Percentiles rank a stretch among this genome's conserved stretches.
These are phyloP conservation scores for Sitodiplosis mosellana DNA, from an alignment of 1,140 invertebrate species.

Conservation along the genomic window DNA sequence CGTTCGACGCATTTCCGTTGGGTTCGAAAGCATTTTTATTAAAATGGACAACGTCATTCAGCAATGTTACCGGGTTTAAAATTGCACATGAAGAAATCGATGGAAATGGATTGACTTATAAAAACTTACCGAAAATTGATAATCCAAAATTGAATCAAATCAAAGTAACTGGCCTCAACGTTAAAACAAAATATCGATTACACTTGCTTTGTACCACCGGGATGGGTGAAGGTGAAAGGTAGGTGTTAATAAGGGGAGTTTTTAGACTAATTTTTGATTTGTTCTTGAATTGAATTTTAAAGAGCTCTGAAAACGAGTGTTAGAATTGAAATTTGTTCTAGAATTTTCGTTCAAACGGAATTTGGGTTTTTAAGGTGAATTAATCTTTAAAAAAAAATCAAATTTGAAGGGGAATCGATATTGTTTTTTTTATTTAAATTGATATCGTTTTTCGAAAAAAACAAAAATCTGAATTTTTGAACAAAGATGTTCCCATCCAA, in stretches of 20 bases:
- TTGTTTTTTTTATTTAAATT: no score
- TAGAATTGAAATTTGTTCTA: no score
- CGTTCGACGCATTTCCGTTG: constrained; percentile 61
- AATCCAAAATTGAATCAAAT: constrained; percentile 55
- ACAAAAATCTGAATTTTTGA: no score
- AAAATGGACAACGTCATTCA: constrained; percentile 82
- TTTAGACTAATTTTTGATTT: no score
- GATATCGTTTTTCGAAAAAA: no score
- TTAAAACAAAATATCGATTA: constrained; percentile 77
- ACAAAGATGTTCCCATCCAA: no score
- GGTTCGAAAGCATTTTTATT: constrained; percentile 77
- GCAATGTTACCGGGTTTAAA: constrained; percentile 78
- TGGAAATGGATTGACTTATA: constrained; percentile 42
- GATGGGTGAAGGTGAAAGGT: constrained; percentile 63
- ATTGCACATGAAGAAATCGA: constrained; percentile 76
- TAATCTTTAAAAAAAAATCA: no score
- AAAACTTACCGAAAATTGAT: constrained; percentile 51
- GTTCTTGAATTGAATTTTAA: no score
- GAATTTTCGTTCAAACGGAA: no score
- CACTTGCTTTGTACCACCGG: constrained; percentile 64
- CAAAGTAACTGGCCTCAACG: constrained; percentile 66
- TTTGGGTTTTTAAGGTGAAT: no score
- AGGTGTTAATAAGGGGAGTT: constrained; percentile 21
- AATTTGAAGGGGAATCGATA: no score
- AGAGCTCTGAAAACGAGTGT: no score